phyloP scores from a whole-genome alignment of 2,888 invertebrate species.

The Ectemnius continuus region DNA sequence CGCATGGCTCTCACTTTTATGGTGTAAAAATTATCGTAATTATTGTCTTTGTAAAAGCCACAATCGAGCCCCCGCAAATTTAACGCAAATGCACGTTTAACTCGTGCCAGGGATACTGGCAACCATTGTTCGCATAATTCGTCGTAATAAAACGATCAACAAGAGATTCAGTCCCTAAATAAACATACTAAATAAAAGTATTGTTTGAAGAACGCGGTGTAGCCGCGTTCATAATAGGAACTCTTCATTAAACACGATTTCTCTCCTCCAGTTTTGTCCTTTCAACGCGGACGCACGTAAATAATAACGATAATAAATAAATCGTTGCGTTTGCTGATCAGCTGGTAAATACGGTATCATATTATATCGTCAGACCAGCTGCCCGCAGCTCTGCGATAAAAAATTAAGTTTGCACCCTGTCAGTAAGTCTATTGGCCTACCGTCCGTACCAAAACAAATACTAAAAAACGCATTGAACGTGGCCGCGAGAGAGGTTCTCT shows the following conservation, averaged over 20 bases:
- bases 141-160: constrained; percentile 58
- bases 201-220: constrained; percentile 52
- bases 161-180: constrained; percentile 68
- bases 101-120: too few species aligned
- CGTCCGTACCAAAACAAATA: constrained; percentile 63
- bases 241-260: constrained; percentile 58
- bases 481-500: constrained; percentile 34
- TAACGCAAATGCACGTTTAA: constrained; percentile 47
- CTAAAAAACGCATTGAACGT: constrained; percentile 56
- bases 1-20: constrained; percentile 46
- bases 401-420: constrained; percentile 59
- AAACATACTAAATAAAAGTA: constrained; percentile 70
- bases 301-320: constrained; percentile 59
- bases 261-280: constrained; percentile 43
- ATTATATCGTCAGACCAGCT: constrained; percentile 58
- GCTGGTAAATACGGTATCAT: constrained; percentile 50
- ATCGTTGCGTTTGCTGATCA: constrained; percentile 54
- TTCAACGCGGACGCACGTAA: constrained; percentile 41
- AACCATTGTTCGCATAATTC: constrained; percentile 38
- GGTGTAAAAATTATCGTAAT: constrained; percentile 54
- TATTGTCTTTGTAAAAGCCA: constrained; percentile 66
- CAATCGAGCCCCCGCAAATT: constrained; percentile 54
- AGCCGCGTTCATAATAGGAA: constrained; percentile 59
- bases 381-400: constrained; percentile 61
- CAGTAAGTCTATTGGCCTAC: constrained; percentile 60